Evolutionary conservation across 2,888 invertebrate species (phyloP), one percentile per base, ranked within the genome.

Genomic region (Hydraecia micacea): DNA sequence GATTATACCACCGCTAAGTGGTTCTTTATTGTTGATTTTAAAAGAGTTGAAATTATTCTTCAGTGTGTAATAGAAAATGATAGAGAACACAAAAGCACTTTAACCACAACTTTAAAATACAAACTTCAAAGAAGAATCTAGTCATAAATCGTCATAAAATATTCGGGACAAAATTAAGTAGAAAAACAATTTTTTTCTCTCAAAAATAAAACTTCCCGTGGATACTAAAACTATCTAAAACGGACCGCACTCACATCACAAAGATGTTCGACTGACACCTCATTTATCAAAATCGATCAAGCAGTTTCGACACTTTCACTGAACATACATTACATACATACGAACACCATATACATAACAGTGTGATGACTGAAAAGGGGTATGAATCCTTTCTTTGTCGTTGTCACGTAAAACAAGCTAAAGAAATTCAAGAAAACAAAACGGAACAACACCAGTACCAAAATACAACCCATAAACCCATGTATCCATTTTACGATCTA

Each of bases 401-500:
- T 25, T 36, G n/a, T 60, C 55, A 72, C 9, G n/a, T 32, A 72
- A 77, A 68, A 71, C 52, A 62, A 70, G 15, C 75, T 72, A 84
- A 81, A 75, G 28, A 73, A 73, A 73, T 73, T 39, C 18, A 71
- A 77, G 80, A 77, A 71, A 79, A 72, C 39, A 76, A 75, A 73
- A 78, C 32, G 5, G 25, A 72, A 71, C 72, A 75, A 32, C 71
- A 75, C 60, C 42, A 25, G 39, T 60, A 79, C 84, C 46, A 80
- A 76, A 83, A 79, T 79, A 85, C 87, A 86, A 78, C 78, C 86
- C 79, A 88, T 88, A 85, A 87, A 89, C 81, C 87, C 80, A 90
- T 90, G 88, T 88, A 88, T 91, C 89, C 78, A 77, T 89, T 93
- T 92, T 92, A 92, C 92, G 91, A 93, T 86, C 87, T 83, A 85